phyloP scores from a whole-genome alignment of 2,888 invertebrate species.

The Cryptus viduatorius region DNA sequence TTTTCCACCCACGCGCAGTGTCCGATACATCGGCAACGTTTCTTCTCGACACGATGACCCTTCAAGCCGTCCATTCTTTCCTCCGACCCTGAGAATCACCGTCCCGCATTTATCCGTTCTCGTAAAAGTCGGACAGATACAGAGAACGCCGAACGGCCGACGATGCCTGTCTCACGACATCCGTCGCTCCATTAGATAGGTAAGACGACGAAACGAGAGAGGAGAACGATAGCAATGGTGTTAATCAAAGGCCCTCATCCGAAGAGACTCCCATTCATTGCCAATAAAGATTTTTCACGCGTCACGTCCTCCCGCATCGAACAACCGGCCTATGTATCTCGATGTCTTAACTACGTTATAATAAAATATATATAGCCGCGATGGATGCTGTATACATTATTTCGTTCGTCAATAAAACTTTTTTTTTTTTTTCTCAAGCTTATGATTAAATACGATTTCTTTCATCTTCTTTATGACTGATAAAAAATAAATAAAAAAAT shows the following conservation, averaged over 20 bases:
- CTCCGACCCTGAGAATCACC: constrained; percentile 10
- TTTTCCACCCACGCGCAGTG: neutral
- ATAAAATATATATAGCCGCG: neutral
- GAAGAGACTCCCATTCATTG: constrained; percentile 29
- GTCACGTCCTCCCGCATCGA: constrained; percentile 67
- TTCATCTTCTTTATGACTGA: neutral
- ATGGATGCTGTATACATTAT: neutral
- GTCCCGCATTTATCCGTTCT: constrained; percentile 56
- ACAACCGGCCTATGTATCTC: constrained; percentile 20
- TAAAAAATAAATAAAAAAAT: neutral
- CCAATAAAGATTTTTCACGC: constrained; percentile 38
- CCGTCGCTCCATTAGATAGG: constrained; percentile 45
- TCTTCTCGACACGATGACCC: constrained; percentile 49
- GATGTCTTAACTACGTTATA: constrained; percentile 16
- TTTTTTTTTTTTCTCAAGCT: constrained; percentile 1
- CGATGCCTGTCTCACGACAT: constrained; percentile 45
- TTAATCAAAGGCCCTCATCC: constrained; percentile 66
- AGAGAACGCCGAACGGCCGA: neutral
- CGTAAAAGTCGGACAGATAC: constrained; percentile 26
- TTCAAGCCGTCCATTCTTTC: constrained; percentile 50
- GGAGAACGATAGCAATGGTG: constrained; percentile 44
- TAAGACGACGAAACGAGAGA: constrained; percentile 43
- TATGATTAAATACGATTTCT: constrained; percentile 2
- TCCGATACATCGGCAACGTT: constrained; percentile 36
- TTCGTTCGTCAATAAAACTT: neutral